Evolutionary conservation across 2,113 vertebrate species (phyloP), one percentile per base, ranked within the genome.

Genomic region (Chloebia gouldiae): DNA sequence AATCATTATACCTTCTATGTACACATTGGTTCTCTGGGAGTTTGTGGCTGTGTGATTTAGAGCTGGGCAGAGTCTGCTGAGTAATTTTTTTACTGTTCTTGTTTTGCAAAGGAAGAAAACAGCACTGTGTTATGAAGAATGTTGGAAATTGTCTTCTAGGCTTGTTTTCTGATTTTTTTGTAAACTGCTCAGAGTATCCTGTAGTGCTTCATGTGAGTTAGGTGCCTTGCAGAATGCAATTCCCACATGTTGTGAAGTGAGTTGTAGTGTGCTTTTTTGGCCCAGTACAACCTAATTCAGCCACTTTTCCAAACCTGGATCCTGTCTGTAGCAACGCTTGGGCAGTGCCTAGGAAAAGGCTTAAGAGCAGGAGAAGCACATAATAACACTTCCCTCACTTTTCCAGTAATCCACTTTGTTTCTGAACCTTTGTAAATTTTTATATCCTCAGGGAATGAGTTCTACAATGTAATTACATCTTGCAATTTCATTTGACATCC

Each of bases 401-500:
- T 86, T 84, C 42, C 82, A 76, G 35, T 45, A n/a, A 70, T 63
- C 37, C 23, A 25, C 60, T 86, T 83, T 2, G 81, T 86, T 91
- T 84, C 50, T 89, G 81, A 89, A 71, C 60, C 30, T 63, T n/a
- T 89, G 69, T 40, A 84, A 68, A 64, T 53, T 68, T 88, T 68
- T 64, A 37, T 71, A 71, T 78, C 90, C 73, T 73, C 35, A 47
- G 87, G 87, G 84, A n/a, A 35, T 44, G 86, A 64, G 35, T 88
- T 91, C 64, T 73, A 27, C 72, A 81, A 40, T 65, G 64, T 89
- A 91, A 95, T 95, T 94, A 71, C 49, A 39, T 35, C 47, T 18
- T 94, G 64, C 47, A 84, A 17, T 92, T 92, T 92, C 81, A 64
- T 87, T 87, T 81, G 35, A 91, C 61, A 81, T 92, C 90, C 56